phyloP scores from a whole-genome alignment of 2,797 vertebrate species.

The Mus spretus region DNA sequence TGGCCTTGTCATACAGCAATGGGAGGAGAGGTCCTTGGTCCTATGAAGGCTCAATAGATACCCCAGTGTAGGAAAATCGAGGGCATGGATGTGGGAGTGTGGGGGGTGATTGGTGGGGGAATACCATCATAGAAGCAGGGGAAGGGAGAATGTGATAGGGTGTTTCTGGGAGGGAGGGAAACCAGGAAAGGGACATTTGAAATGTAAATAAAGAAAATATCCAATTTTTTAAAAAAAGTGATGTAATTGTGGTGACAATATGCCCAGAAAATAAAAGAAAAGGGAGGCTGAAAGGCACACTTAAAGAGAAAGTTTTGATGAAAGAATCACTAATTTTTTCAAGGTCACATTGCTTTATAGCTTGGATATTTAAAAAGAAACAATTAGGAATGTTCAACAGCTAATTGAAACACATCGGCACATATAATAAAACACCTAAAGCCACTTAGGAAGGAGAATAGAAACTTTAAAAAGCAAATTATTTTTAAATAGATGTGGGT shows the following conservation, averaged over 20 bases:
- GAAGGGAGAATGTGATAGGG: no score
- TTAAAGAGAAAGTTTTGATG: not conserved
- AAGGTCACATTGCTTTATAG: slow-evolving; percentile 6
- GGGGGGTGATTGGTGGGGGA: no score
- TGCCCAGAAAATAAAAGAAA: slow-evolving; percentile 38
- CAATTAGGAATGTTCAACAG: not conserved
- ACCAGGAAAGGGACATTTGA: no score
- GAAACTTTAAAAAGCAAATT: slow-evolving; percentile 41
- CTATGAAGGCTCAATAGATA: no score
- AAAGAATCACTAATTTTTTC: slow-evolving; percentile 25
- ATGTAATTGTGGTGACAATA: not conserved
- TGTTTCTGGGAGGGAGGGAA: no score
- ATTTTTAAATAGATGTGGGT: not conserved
- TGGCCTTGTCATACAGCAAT: no score
- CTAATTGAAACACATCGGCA: slow-evolving; percentile 39
- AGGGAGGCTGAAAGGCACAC: not conserved
- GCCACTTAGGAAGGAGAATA: not conserved
- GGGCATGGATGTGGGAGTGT: no score
- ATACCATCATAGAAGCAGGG: no score
- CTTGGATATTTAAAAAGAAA: slow-evolving; percentile 2
- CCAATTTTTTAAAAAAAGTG: not conserved
- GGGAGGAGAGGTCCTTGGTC: no score
- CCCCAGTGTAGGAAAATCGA: no score
- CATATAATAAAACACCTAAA: slow-evolving; percentile 24
- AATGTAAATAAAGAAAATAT: no score